These are phyloP conservation scores for Galagoides demidoff DNA, from an alignment of 2,797 vertebrate species.

Conservation along the genomic window DNA sequence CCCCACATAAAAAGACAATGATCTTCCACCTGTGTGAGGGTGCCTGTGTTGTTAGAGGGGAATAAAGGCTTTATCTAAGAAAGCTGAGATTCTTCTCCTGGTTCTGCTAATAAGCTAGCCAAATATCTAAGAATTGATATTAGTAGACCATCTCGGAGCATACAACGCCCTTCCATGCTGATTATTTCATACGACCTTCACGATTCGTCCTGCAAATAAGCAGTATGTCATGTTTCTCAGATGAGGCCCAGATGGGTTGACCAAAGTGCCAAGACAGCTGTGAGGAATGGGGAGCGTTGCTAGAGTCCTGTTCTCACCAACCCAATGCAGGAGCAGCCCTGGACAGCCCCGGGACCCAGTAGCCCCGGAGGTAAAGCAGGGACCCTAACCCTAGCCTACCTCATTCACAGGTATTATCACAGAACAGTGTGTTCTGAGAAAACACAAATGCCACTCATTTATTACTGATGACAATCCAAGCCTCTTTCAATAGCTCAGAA, in stretches of 20 bases:
- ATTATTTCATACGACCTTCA: background rate
- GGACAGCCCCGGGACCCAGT: background rate
- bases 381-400: background rate
- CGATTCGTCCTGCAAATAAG: background rate
- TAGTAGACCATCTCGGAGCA: background rate
- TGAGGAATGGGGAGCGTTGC: background rate
- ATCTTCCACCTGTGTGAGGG: background rate
- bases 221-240: background rate
- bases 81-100: background rate
- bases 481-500: constrained; percentile 60
- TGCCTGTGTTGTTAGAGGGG: background rate
- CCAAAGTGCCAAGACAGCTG: background rate
- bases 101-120: background rate
- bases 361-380: background rate
- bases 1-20: background rate
- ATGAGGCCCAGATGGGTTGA: background rate
- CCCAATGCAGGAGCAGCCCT: background rate
- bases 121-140: background rate
- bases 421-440: background rate
- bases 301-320: background rate
- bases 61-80: background rate
- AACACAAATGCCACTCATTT: constrained; percentile 57
- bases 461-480: background rate
- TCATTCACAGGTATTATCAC: background rate
- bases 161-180: background rate